Evolutionary conservation across 2,113 vertebrate species (phyloP), one percentile per base, ranked within the genome.

Genomic region (Hyaena hyaena): DNA sequence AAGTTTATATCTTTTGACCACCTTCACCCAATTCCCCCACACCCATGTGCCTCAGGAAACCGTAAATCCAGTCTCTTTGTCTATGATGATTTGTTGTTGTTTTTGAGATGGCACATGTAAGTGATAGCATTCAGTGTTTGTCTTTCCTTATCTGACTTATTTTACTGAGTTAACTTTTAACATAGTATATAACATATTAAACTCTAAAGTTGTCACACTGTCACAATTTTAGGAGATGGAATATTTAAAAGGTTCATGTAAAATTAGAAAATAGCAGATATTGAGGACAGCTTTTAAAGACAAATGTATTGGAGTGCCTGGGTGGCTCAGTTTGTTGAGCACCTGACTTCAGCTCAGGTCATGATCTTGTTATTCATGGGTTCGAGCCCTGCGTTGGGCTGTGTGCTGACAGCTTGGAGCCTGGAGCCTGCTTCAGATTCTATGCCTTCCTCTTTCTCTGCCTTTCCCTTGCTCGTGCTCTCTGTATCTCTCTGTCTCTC

Each of bases 101-200:
- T 82, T 58, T 71, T n/a, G 15, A 86, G 43, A 35, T 73, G 61
- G 23, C 28, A 82, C 77, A n/a, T 61, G 10, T 92, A 82, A 58
- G 9, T 61, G 35, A 92, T 23, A 83, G 45, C 19, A 61, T 35
- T 48, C 14, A 61, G 79, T 73, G 45, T 61, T 92, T 83, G 28
- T 92, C 39, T 83, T 71, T 82, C 31, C 33, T 28, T 66, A 4
- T 48, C 19, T 48, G 50, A 19, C 35, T 83, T 61, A 45, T 92
- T 92, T 82, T 33, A 69, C 77, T 84, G 43, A 96, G 14, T 81
- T 88, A 66, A 80, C n/a, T 79, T 93, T 93, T 66, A 83, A 39
- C 0, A 2, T 45, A 48, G 12, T 92, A 12, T 71, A 10, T 43
- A 86, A 63, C 11, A 68, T 61, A 80, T 92, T 84, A 33, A 90